Evolutionary conservation across 2,888 invertebrate genomes (phyloP).

Genomic region (Malachius bipustulatus): DNA sequence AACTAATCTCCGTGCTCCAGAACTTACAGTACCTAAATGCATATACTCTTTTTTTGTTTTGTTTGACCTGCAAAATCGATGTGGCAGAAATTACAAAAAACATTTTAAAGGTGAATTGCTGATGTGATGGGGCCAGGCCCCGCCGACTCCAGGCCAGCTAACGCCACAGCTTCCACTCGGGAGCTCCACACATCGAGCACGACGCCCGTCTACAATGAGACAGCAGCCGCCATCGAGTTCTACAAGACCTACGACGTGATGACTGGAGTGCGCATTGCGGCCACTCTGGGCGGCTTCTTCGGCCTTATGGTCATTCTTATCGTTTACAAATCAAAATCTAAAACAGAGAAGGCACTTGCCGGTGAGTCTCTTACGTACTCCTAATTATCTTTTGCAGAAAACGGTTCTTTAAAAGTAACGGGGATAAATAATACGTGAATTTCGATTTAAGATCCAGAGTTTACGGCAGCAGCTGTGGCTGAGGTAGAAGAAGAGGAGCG

Average conservation of each 20-base stretch:
- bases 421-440: too few species aligned
- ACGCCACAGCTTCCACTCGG: conserved; percentile 19
- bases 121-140: conserved; percentile 32
- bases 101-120: conserved; percentile 23
- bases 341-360: conserved; percentile 60
- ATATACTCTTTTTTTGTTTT: too few species aligned
- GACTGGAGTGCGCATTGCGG: conserved; percentile 87
- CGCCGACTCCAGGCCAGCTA: conserved; percentile 29
- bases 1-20: too few species aligned
- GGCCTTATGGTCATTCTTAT: conserved; percentile 83
- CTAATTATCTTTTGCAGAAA: too few species aligned
- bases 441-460: conserved; percentile 70
- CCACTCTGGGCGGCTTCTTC: conserved; percentile 83
- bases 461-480: conserved; percentile 60
- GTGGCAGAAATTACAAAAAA: background rate
- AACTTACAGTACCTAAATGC: too few species aligned
- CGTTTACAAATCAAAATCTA: conserved; percentile 78
- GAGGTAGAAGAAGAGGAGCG: conserved; percentile 64
- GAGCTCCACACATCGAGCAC: conserved; percentile 19
- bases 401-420: too few species aligned
- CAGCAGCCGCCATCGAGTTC: conserved; percentile 46
- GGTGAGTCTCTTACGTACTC: too few species aligned
- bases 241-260: conserved; percentile 87
- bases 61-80: too few species aligned
- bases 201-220: conserved; percentile 12